These are phyloP conservation scores for Synergus gifuensis DNA, from an alignment of 2,888 invertebrate genomes.

Conservation along the genomic window DNA sequence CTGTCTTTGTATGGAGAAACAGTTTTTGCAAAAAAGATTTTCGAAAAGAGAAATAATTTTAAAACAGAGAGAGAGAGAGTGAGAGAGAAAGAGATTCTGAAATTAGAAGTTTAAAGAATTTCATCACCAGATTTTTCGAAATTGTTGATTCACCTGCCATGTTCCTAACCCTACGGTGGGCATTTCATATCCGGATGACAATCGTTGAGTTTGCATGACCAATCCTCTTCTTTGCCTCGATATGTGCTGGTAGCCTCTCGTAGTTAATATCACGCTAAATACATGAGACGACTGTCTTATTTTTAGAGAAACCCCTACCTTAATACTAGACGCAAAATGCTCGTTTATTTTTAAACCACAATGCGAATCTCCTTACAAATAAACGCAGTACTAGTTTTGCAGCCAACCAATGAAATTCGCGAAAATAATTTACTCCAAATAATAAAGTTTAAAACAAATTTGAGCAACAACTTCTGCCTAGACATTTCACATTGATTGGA, in stretches of 20 bases:
- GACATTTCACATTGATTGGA: conserved; percentile 9
- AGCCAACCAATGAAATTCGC: neutral
- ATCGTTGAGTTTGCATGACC: conserved; percentile 64
- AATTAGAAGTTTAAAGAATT: neutral
- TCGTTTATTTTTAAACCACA: conserved; percentile 52
- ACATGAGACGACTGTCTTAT: conserved; percentile 34
- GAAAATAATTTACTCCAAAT: neutral
- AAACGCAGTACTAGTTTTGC: neutral
- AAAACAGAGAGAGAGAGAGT: neutral
- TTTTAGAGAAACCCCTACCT: conserved; percentile 45
- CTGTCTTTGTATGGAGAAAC: neutral
- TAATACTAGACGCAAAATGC: conserved; percentile 37
- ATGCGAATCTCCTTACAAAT: conserved; percentile 27
- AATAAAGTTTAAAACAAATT: neutral
- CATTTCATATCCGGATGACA: conserved; percentile 80
- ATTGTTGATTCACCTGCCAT: conserved; percentile 49
- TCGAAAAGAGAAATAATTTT: neutral
- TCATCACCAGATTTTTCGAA: neutral
- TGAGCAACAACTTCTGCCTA: neutral
- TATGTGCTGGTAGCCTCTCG: conserved; percentile 14
- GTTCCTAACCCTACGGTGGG: conserved; percentile 87
- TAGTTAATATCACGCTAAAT: conserved; percentile 30
- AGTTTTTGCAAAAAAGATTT: neutral
- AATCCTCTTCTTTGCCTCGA: conserved; percentile 43
- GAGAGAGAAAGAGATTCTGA: neutral